A percentile compares a stretch with the other conserved stretches of the same genome.
phyloP scores from a whole-genome alignment of 2,113 vertebrate species.

The Coptodon bakossiorum region DNA sequence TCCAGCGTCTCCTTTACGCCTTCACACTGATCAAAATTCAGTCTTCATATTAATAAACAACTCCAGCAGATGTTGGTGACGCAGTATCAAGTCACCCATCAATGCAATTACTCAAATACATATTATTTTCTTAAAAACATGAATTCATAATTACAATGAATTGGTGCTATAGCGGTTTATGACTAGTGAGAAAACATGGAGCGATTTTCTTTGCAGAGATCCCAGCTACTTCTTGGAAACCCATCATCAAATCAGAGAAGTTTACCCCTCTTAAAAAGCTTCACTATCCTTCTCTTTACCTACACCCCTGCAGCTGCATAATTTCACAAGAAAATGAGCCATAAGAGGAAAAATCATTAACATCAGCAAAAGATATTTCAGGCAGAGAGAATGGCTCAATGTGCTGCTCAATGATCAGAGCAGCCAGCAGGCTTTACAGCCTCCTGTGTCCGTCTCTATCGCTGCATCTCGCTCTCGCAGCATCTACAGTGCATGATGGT shows the following conservation, averaged over 20 bases:
- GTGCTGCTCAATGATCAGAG: slow-evolving; percentile 56
- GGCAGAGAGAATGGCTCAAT: slow-evolving; percentile 54
- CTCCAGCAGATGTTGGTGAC: background rate
- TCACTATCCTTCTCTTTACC: slow-evolving; percentile 16
- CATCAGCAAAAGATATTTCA: slow-evolving; percentile 65
- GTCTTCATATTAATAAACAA: slow-evolving; percentile 3
- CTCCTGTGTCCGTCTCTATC: slow-evolving; percentile 44
- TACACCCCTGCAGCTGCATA: slow-evolving; percentile 37
- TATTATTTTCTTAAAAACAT: background rate
- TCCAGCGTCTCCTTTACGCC: background rate
- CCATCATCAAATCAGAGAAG: background rate
- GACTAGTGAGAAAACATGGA: background rate
- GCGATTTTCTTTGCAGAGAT: background rate
- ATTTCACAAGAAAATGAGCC: slow-evolving; percentile 64
- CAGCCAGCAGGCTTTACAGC: slow-evolving; percentile 51
- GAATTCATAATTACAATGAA: background rate
- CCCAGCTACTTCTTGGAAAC: background rate
- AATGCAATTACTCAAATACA: background rate
- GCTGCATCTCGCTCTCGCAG: slow-evolving; percentile 21
- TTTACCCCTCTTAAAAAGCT: slow-evolving; percentile 15
- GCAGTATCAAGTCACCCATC: background rate
- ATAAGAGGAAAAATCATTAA: slow-evolving; percentile 59
- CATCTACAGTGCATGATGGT: slow-evolving; percentile 35
- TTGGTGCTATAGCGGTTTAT: background rate
- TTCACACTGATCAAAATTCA: background rate